Evolutionary conservation across 2,888 invertebrate genomes (phyloP).

Genomic region (Dorcus parallelipipedus): DNA sequence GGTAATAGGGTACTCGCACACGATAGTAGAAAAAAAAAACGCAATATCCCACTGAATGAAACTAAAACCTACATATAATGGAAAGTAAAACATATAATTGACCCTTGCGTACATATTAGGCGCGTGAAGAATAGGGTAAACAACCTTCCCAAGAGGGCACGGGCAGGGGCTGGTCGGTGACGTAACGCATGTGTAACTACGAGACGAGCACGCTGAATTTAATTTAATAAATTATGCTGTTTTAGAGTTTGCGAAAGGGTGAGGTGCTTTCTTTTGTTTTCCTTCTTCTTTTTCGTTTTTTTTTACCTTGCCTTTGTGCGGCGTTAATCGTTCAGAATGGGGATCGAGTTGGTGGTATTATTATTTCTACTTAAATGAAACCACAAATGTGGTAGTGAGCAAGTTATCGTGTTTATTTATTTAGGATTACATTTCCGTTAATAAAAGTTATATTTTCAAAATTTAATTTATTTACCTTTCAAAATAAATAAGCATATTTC

Average conservation of each 20-base stretch:
- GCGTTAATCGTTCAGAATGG: too few relatives aligned
- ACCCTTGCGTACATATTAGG: constrained; percentile 7
- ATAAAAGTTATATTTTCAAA: too few relatives aligned
- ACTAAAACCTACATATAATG: not conserved
- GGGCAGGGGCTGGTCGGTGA: constrained; percentile 8
- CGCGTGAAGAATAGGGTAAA: constrained; percentile 12
- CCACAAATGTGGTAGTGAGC: too few relatives aligned
- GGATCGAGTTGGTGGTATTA: too few relatives aligned
- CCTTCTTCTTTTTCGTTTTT: not conserved
- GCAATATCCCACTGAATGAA: not conserved
- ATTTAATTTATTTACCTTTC: too few relatives aligned
- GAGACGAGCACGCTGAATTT: constrained; percentile 11
- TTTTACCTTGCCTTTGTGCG: not conserved
- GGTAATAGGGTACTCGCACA: too few relatives aligned
- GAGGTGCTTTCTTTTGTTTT: not conserved
- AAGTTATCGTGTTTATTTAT: too few relatives aligned
- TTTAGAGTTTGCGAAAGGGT: not conserved
- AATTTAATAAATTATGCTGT: constrained; percentile 15
- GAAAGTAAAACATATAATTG: constrained; percentile 5
- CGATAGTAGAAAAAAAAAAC: not conserved
- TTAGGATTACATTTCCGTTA: too few relatives aligned
- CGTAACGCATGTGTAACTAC: constrained; percentile 5
- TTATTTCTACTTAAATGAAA: too few relatives aligned
- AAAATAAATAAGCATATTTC: too few relatives aligned
- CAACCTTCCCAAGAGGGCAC: constrained; percentile 14